Evolutionary conservation across 2,888 invertebrate genomes (phyloP).

Genomic region (Leptopilina syphax): DNA sequence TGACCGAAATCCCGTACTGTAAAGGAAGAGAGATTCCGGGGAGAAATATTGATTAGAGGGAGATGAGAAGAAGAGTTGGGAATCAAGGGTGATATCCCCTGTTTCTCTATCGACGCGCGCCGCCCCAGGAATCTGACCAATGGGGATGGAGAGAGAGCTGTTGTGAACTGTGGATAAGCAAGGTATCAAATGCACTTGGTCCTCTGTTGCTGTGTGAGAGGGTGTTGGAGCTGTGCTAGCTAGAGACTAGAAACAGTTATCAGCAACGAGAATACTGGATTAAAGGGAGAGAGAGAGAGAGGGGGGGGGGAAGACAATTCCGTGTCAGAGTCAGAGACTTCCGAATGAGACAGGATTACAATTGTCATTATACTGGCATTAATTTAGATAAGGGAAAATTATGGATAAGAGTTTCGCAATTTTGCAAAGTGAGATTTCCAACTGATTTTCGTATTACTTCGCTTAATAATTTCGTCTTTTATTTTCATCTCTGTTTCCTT

Average conservation of each 20-base stretch:
- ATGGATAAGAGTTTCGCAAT: neutral
- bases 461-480: neutral
- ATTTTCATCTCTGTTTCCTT: neutral
- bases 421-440: neutral
- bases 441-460: neutral
- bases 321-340: conserved; percentile 34
- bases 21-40: conserved; percentile 27
- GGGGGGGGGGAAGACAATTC: conserved; percentile 10
- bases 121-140: conserved; percentile 38
- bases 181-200: conserved; percentile 53
- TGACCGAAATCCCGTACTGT: conserved; percentile 25
- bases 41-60: conserved; percentile 28
- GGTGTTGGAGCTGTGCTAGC: neutral
- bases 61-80: conserved; percentile 25
- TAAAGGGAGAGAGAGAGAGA: conserved; percentile 29
- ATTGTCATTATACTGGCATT: conserved; percentile 55
- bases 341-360: conserved; percentile 48
- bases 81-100: conserved; percentile 37
- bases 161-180: conserved; percentile 15
- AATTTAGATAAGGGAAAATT: conserved; percentile 49
- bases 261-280: conserved; percentile 21
- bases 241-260: conserved; percentile 18
- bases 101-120: conserved; percentile 39
- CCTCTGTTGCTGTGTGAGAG: conserved; percentile 57
- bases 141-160: conserved; percentile 30